phyloP scores from a whole-genome alignment of 2,797 vertebrate species.

The Masticophis lateralis region DNA sequence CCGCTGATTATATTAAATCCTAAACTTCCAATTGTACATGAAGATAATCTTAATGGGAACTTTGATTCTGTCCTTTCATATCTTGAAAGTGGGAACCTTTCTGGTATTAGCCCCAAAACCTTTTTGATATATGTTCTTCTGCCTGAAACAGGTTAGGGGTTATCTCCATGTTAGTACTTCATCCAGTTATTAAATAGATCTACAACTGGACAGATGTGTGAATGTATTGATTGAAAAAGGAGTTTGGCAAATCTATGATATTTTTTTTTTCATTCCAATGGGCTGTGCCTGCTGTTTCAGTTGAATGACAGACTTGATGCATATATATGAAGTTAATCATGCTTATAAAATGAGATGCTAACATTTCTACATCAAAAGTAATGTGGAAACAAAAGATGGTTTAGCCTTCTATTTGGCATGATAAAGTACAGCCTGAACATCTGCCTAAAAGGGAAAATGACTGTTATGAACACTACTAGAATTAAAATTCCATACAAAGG shows the following conservation, averaged over 20 bases:
- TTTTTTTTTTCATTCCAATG: neutral
- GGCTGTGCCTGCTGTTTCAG: neutral
- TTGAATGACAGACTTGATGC: neutral
- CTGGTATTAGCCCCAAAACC: neutral
- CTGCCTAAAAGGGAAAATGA: neutral
- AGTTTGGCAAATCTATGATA: neutral
- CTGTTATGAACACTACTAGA: neutral
- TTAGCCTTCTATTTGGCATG: neutral
- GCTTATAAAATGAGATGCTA: neutral
- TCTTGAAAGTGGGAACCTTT: neutral
- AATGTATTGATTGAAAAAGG: neutral
- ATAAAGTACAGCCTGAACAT: neutral
- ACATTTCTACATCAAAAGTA: neutral
- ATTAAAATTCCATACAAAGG: neutral
- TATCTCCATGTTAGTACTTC: neutral
- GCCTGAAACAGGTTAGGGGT: neutral
- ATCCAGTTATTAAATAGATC: neutral
- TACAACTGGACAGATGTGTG: neutral
- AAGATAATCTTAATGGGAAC: neutral
- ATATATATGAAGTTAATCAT: neutral
- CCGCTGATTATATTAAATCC: neutral
- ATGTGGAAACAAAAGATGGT: neutral
- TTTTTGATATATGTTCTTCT: neutral
- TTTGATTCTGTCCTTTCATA: neutral
- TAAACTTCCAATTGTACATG: neutral